phyloP scores from a whole-genome alignment of 1,140 invertebrate genomes.

The Drosophila jambulina region DNA sequence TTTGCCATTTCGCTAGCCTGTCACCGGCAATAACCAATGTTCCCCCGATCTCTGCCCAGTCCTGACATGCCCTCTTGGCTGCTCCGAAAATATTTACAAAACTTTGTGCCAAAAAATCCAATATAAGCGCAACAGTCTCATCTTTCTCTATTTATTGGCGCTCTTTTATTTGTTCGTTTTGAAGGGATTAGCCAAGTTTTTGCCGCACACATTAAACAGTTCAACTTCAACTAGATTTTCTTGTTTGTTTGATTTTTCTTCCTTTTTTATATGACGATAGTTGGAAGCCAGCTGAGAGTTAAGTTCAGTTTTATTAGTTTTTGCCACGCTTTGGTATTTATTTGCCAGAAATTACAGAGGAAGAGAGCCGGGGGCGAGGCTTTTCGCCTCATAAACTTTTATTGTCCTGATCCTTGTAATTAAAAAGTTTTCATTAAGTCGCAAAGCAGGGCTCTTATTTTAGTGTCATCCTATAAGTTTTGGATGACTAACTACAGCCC shows the following conservation, averaged over 20 bases:
- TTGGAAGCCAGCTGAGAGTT: conserved; percentile 49
- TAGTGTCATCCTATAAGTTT: conserved; percentile 45
- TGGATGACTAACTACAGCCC: conserved; percentile 16
- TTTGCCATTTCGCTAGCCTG: conserved; percentile 62
- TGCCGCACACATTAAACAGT: conserved; percentile 53
- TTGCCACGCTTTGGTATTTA: conserved; percentile 47
- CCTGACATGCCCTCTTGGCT: neutral
- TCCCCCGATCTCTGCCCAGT: neutral
- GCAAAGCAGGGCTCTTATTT: conserved; percentile 33
- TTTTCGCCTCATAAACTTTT: conserved; percentile 78
- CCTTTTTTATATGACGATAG: conserved; percentile 30
- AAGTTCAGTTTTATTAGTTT: conserved; percentile 66
- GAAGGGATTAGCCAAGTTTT: conserved; percentile 67
- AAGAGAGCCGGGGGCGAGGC: conserved; percentile 3
- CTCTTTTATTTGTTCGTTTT: conserved; percentile 29
- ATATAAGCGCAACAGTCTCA: conserved; percentile 61
- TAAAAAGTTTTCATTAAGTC: conserved; percentile 76
- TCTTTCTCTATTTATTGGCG: conserved; percentile 54
- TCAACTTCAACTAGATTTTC: conserved; percentile 66
- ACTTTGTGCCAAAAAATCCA: conserved; percentile 50
- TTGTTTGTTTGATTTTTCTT: conserved; percentile 11
- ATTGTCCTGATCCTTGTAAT: conserved; percentile 78
- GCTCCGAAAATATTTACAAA: conserved; percentile 40
- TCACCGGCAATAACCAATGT: conserved; percentile 44
- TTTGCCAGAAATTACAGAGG: conserved; percentile 33